phyloP scores from a whole-genome alignment of 23 tunicate genomes.

The Ciona savignyi region DNA sequence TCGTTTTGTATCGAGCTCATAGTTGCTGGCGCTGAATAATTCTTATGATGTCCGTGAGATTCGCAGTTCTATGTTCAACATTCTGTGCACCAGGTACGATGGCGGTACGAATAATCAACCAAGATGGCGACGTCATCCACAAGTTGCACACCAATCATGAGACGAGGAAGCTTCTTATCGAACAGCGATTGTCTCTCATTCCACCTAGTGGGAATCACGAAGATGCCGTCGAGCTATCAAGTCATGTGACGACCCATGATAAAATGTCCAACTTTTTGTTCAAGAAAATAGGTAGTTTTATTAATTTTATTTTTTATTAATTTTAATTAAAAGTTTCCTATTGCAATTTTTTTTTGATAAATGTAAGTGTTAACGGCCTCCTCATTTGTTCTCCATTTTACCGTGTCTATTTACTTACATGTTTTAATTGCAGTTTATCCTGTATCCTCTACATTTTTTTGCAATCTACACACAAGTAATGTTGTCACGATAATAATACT shows the following conservation, averaged over 20 bases:
- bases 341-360: too few species aligned
- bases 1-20: not conserved
- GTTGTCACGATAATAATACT: too few species aligned
- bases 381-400: too few species aligned
- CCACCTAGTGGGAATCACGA: constrained; percentile 42
- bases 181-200: constrained; percentile 44
- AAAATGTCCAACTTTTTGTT: constrained; percentile 61
- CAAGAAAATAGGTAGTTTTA: constrained; percentile 71
- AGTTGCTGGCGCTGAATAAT: not conserved
- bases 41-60: too few species aligned
- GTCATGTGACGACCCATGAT: constrained; percentile 76
- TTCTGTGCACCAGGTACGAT: constrained; percentile 55
- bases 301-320: constrained; percentile 35
- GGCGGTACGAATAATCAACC: constrained; percentile 44
- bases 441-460: too few species aligned
- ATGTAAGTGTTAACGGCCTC: too few species aligned
- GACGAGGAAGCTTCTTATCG: constrained; percentile 53
- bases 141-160: constrained; percentile 63
- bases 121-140: constrained; percentile 52
- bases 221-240: constrained; percentile 38
- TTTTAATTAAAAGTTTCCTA: too few species aligned
- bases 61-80: too few species aligned
- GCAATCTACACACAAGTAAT: too few species aligned
- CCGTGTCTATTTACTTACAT: too few species aligned
- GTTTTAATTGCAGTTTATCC: too few species aligned